Conservation (phyloP, 1,140 invertebrate species). For the Caenorhabditis remanei region DNA sequence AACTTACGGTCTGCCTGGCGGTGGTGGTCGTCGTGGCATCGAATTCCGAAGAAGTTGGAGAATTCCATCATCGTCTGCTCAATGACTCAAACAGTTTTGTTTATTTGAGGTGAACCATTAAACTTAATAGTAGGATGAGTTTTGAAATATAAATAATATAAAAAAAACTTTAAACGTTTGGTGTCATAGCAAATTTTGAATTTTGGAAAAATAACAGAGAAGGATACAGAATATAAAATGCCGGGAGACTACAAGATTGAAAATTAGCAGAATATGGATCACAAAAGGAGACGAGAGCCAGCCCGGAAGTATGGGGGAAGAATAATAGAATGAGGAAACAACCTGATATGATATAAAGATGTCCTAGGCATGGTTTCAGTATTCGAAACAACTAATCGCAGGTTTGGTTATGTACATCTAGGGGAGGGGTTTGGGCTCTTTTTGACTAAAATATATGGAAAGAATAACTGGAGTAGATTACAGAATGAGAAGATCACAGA, state of each 20-base stretch:
- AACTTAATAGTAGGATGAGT: neutral
- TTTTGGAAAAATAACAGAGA: neutral
- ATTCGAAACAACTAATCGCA: constrained; percentile 11
- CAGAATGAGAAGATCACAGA: constrained; percentile 20
- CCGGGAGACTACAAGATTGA: neutral
- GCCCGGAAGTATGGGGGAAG: neutral
- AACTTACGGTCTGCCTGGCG: constrained; percentile 35
- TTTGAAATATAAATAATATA: constrained; percentile 12
- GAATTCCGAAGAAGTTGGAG: constrained; percentile 13
- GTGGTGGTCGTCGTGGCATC: constrained; percentile 5
- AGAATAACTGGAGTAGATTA: neutral
- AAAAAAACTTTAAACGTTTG: neutral
- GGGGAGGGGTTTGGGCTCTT: neutral
- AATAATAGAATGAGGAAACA: constrained; percentile 1
- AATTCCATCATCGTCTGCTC: neutral
- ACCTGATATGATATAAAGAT: constrained; percentile 51
- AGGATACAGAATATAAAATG: neutral
- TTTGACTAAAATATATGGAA: neutral
- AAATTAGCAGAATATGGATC: neutral
- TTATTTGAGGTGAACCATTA: neutral
- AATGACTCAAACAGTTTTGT: constrained; percentile 22
- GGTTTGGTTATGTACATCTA: neutral
- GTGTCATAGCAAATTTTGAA: neutral
- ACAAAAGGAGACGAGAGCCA: constrained; percentile 5
- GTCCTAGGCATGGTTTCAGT: constrained; percentile 15